Evolutionary conservation across 2,797 vertebrate species (phyloP).

Genomic region (Nyctalus aviator): DNA sequence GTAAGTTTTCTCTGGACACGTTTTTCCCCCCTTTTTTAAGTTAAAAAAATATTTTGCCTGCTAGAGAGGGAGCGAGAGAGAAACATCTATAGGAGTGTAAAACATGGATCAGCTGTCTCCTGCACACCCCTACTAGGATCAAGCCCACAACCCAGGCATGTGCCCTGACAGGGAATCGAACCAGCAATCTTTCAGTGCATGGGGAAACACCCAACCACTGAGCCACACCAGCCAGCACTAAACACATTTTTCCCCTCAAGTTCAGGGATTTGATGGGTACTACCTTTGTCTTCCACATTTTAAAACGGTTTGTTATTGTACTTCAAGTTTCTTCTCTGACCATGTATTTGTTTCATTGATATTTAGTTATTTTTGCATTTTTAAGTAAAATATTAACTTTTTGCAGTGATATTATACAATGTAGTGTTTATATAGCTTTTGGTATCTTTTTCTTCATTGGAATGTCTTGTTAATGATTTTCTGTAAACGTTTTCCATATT

Average conservation of each 20-base stretch:
- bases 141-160: neutral
- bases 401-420: neutral
- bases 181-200: neutral
- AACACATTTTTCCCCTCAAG: neutral
- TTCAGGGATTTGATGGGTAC: neutral
- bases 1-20: neutral
- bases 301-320: neutral
- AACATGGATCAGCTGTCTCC: neutral
- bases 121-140: neutral
- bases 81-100: neutral
- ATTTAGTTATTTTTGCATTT: neutral
- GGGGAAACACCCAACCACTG: neutral
- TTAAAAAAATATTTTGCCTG: neutral
- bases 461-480: neutral
- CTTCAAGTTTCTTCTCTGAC: constrained; percentile 10
- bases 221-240: neutral
- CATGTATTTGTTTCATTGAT: constrained; percentile 1
- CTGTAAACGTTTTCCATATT: neutral
- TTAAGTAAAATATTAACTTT: constrained; percentile 38
- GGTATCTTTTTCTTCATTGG: neutral
- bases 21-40: neutral
- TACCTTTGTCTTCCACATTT: neutral
- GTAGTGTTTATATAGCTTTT: neutral
- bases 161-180: neutral
- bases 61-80: neutral